Evolutionary conservation across 2,888 invertebrate genomes (phyloP), one percentile per base, ranked within the genome.

Genomic region (Ligdia adustata): DNA sequence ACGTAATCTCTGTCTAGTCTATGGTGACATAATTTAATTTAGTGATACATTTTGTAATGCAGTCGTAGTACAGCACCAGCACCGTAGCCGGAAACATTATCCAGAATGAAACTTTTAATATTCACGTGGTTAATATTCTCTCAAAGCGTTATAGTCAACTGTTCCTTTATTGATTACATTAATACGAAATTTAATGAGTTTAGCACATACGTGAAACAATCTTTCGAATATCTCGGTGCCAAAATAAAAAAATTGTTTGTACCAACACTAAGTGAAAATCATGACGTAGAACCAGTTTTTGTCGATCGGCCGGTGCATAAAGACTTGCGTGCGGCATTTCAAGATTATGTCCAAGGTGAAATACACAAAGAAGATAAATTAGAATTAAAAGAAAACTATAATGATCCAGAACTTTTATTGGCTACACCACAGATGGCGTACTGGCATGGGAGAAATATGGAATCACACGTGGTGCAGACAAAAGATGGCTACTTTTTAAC

Each of bases 401-500:
- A 22, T 6, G 18, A 15, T n/a, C 12, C 40, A 1, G 6, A 14
- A 18, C 9, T 37, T 1, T 51, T 72, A 2, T 65, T 81, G 69
- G 69, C 77, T 1, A 77, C 77, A 4, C 70, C 81, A 1, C 76
- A 81, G 38, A 58, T 86, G 28, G 75, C 75, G 1, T 60, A 55
- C 1, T 51, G 72, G 4, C 82, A 85, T 22, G 80, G 83, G n/a
- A 69, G 70, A 24, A 61, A 58, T 22, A 58, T 79, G 12, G 80
- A 84, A 40, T 70, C 83, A 0, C 82, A 86, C 47, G 40, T 72
- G 0, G 68, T 85, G 9, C 57, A 67, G 18, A 79, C 84, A 2
- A 66, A 55, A 33, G 86, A 86, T 32, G 82, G 83, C 1, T 86
- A 82, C 42, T 54, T 79, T 14, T 60, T 86, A 7, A 85, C 80